phyloP scores from a whole-genome alignment of 2,888 invertebrate genomes.

The Chloroclystis v-ata region DNA sequence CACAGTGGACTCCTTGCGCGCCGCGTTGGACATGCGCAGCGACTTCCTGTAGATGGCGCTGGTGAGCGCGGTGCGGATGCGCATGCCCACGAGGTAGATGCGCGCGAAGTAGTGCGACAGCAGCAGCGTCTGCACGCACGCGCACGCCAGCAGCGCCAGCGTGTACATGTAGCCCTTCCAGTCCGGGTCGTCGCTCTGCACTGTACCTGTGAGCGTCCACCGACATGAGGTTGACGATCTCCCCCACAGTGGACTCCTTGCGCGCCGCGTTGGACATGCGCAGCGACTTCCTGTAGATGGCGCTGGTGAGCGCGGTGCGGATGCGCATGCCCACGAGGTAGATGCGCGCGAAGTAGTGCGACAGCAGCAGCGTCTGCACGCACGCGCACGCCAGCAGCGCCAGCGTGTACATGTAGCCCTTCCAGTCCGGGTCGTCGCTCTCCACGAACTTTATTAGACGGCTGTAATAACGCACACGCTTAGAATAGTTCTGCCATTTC shows the following conservation, averaged over 20 bases:
- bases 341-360: constrained; percentile 95
- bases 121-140: too few species aligned
- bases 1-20: too few species aligned
- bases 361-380: constrained; percentile 88
- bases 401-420: constrained; percentile 90
- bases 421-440: constrained; percentile 83
- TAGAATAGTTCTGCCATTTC: too few species aligned
- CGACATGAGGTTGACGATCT: constrained; percentile 95
- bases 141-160: too few species aligned
- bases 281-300: constrained; percentile 92
- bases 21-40: too few species aligned
- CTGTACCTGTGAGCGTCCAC: constrained; percentile 91
- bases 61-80: too few species aligned
- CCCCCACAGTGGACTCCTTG: constrained; percentile 91
- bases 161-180: too few species aligned
- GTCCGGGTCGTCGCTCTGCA: too few species aligned
- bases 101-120: too few species aligned
- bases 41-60: too few species aligned
- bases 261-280: constrained; percentile 87
- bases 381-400: constrained; percentile 86
- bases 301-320: constrained; percentile 91
- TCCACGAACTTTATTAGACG: constrained; percentile 85
- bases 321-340: constrained; percentile 94
- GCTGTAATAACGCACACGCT: constrained; percentile 51
- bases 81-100: too few species aligned